phyloP scores from a whole-genome alignment of 2,797 vertebrate species.

The Gorsachius magnificus region DNA sequence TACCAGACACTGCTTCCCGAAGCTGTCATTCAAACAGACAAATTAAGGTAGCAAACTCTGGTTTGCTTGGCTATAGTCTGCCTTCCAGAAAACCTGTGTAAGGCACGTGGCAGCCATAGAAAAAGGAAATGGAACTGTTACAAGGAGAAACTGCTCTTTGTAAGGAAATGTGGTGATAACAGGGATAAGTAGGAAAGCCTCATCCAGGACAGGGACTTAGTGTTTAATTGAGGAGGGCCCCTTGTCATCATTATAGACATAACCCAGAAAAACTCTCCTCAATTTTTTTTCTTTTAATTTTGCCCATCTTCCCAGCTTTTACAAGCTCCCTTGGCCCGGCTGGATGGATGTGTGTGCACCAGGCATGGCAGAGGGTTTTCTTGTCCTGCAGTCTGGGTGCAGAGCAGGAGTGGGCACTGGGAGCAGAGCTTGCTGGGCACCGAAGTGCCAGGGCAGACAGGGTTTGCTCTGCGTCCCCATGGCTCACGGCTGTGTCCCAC shows the following conservation, averaged over 20 bases:
- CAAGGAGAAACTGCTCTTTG: not conserved
- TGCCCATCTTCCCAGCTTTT: not conserved
- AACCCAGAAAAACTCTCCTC: not conserved
- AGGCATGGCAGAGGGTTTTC: not conserved
- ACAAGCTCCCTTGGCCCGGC: not conserved
- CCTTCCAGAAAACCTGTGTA: not conserved
- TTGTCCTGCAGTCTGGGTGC: not conserved
- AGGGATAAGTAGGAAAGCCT: not conserved
- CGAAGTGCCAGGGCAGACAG: accelerated
- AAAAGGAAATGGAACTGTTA: not conserved
- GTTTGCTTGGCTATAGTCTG: not conserved
- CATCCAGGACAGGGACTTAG: not conserved
- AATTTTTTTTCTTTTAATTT: not conserved
- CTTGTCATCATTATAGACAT: accelerated
- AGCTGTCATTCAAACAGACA: not conserved
- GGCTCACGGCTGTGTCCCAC: too few species aligned
- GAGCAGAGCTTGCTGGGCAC: not conserved
- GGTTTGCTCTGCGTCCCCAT: not conserved
- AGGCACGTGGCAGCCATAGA: not conserved
- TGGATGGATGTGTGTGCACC: not conserved
- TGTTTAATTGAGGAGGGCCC: not conserved
- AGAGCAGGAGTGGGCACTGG: not conserved
- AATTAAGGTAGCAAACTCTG: not conserved
- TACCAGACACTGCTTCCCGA: not conserved
- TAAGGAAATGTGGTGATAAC: not conserved